These are phyloP conservation scores for Scelioninae gen. 1 DNA, from an alignment of 2,888 invertebrate species.

Conservation along the genomic window DNA sequence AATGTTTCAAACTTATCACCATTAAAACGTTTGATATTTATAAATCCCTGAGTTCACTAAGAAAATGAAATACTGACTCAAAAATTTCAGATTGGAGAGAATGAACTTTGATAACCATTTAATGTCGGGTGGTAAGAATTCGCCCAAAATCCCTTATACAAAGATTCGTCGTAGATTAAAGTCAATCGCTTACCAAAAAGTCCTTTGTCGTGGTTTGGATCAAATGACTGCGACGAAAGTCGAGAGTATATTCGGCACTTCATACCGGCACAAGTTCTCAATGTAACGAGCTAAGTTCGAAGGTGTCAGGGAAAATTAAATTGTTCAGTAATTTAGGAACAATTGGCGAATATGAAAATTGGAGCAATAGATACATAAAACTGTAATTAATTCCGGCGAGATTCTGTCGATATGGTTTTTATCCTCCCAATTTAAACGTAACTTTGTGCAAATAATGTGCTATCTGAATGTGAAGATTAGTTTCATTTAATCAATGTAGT, in stretches of 20 bases:
- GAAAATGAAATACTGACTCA: slow-evolving; percentile 65
- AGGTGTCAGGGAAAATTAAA: slow-evolving; percentile 54
- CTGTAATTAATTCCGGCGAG: slow-evolving; percentile 1
- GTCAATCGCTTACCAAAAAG: slow-evolving; percentile 65
- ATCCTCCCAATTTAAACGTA: not conserved
- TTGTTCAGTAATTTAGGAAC: slow-evolving; percentile 45
- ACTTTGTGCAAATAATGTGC: not conserved
- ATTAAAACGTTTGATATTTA: slow-evolving; percentile 44
- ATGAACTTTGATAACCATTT: slow-evolving; percentile 51
- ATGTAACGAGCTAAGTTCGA: slow-evolving; percentile 59
- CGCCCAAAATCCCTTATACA: slow-evolving; percentile 55
- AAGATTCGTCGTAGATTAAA: slow-evolving; percentile 69
- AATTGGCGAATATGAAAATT: slow-evolving; percentile 37
- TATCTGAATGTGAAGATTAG: not conserved
- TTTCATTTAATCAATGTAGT: too few relatives aligned
- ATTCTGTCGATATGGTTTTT: not conserved
- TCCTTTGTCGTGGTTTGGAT: slow-evolving; percentile 59
- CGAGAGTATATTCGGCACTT: slow-evolving; percentile 54
- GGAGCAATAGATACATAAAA: slow-evolving; percentile 32
- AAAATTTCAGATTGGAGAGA: slow-evolving; percentile 54
- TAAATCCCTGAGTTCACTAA: slow-evolving; percentile 4
- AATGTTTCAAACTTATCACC: slow-evolving; percentile 36
- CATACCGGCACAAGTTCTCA: slow-evolving; percentile 41
- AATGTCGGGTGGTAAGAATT: slow-evolving; percentile 26
- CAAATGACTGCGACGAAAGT: slow-evolving; percentile 65